These are phyloP conservation scores for Tadarida brasiliensis DNA, from an alignment of 2,797 vertebrate species.

Conservation along the genomic window DNA sequence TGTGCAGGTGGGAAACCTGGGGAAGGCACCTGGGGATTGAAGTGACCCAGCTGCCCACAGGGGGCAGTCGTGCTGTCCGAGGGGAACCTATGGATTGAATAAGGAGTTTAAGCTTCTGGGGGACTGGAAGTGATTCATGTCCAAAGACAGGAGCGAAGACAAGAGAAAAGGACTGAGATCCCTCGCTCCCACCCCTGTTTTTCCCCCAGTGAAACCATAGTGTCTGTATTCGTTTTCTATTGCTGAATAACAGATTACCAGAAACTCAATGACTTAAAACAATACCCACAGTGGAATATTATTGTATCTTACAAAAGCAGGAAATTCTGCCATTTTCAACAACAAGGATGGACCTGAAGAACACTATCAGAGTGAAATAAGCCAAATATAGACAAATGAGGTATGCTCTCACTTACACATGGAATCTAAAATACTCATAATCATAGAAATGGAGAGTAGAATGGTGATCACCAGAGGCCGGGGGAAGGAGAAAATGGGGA, in stretches of 20 bases:
- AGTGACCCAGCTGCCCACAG: neutral
- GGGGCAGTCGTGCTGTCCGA: neutral
- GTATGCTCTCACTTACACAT: neutral
- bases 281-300: neutral
- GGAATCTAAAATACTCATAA: neutral
- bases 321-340: neutral
- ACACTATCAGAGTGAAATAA: neutral
- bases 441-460: neutral
- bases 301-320: neutral
- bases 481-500: neutral
- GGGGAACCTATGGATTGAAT: neutral
- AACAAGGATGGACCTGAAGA: neutral
- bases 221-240: neutral
- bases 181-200: neutral
- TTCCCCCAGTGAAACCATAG: neutral
- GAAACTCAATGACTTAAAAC: neutral
- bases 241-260: neutral
- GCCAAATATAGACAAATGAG: neutral
- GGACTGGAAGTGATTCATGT: neutral
- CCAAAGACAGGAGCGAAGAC: neutral
- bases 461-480: neutral
- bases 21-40: neutral
- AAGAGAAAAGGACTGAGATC: neutral
- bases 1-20: neutral
- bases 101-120: neutral